These are phyloP conservation scores for Dorcus parallelipipedus DNA, from an alignment of 2,888 invertebrate species.

Conservation along the genomic window DNA sequence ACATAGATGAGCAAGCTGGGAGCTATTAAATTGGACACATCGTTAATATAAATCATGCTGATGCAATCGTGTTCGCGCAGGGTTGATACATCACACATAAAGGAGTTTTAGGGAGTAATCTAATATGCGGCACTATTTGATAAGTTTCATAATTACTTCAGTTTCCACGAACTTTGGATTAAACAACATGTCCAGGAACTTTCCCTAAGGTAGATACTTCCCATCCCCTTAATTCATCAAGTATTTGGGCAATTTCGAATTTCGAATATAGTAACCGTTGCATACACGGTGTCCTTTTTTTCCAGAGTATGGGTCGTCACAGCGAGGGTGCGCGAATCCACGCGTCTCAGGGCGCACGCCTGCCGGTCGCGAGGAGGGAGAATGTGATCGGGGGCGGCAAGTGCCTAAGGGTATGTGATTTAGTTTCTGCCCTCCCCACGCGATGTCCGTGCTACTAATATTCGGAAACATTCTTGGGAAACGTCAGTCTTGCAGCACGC, in stretches of 20 bases:
- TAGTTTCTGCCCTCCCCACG: constrained; percentile 43
- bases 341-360: constrained; percentile 44
- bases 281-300: constrained; percentile 13
- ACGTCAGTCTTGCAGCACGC: constrained; percentile 34
- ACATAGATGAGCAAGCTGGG: constrained; percentile 48
- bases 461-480: constrained; percentile 23
- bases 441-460: constrained; percentile 37
- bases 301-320: constrained; percentile 18
- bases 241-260: constrained; percentile 2
- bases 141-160: too few species aligned
- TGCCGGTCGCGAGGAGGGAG: constrained; percentile 39
- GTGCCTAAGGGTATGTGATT: constrained; percentile 46
- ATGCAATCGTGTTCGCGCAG: constrained; percentile 36
- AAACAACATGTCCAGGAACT: too few species aligned
- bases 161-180: too few species aligned
- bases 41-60: constrained; percentile 48
- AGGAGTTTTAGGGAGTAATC: neutral
- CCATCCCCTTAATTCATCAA: too few species aligned
- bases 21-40: constrained; percentile 47
- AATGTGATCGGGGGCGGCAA: constrained; percentile 44
- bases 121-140: too few species aligned
- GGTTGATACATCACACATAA: constrained; percentile 10
- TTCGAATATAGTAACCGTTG: constrained; percentile 17
- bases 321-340: constrained; percentile 39
- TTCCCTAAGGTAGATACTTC: too few species aligned